A percentile compares a stretch with the other conserved stretches of the same genome.
Evolutionary conservation across 2,888 invertebrate species (phyloP).

Genomic region (Cenopis cana): DNA sequence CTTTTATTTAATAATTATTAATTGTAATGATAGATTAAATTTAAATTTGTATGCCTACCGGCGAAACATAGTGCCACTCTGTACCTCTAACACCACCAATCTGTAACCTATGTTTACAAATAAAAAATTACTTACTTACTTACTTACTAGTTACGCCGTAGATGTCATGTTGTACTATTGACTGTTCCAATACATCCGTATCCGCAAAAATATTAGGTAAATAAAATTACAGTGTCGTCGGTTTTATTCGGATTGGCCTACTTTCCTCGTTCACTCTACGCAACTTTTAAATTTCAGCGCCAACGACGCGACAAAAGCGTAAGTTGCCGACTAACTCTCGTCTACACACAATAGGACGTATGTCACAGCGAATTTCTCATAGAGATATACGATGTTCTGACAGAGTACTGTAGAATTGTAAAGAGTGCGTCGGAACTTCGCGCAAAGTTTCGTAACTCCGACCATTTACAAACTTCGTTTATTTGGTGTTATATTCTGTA

Average conservation of each 20-base stretch:
- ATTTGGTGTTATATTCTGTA: slow-evolving; percentile 15
- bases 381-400: background rate
- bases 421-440: slow-evolving; percentile 33
- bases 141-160: too few species aligned
- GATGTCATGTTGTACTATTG: too few species aligned
- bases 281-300: slow-evolving; percentile 17
- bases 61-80: too few species aligned
- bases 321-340: slow-evolving; percentile 2
- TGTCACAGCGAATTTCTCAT: background rate
- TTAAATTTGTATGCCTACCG: too few species aligned
- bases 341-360: background rate
- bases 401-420: background rate
- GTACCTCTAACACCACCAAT: too few species aligned
- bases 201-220: too few species aligned
- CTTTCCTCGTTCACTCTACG: background rate
- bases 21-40: too few species aligned
- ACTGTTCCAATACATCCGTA: too few species aligned
- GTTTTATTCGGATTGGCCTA: background rate
- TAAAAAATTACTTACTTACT: too few species aligned
- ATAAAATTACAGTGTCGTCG: too few species aligned
- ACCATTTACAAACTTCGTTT: slow-evolving; percentile 34
- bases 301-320: slow-evolving; percentile 23
- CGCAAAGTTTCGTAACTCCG: slow-evolving; percentile 32
- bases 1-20: too few species aligned
- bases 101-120: too few species aligned